Conservation (phyloP, 2,888 invertebrate species). For the Epistrophella euchroma region DNA sequence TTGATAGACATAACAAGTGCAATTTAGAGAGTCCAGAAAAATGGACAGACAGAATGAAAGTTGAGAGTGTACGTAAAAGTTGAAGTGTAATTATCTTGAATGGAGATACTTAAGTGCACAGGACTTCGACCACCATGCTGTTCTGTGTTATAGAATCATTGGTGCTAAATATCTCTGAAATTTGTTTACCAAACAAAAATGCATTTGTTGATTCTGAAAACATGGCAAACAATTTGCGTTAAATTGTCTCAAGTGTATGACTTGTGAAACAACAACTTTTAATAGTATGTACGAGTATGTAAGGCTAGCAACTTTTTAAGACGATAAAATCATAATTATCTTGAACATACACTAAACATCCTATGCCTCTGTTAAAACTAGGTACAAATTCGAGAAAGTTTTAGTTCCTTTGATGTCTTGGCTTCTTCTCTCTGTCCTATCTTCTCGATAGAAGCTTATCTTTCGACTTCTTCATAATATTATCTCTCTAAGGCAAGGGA, state of each 20-base stretch:
- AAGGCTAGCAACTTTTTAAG: slow-evolving; percentile 44
- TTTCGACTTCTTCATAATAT: not conserved
- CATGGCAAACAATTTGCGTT: slow-evolving; percentile 45
- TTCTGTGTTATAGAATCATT: slow-evolving; percentile 31
- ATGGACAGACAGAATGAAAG: slow-evolving; percentile 1
- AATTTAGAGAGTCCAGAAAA: slow-evolving; percentile 50
- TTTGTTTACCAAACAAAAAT: slow-evolving; percentile 26
- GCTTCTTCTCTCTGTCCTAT: not conserved
- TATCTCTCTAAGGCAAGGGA: not conserved
- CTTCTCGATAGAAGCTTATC: not conserved
- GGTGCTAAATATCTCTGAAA: slow-evolving; percentile 18
- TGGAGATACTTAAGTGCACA: slow-evolving; percentile 39
- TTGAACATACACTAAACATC: slow-evolving; percentile 27
- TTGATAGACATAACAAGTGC: slow-evolving; percentile 70
- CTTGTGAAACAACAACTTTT: not conserved
- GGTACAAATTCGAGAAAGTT: not conserved
- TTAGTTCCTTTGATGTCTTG: not conserved
- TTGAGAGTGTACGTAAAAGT: not conserved
- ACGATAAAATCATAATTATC: slow-evolving; percentile 73
- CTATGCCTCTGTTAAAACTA: not conserved
- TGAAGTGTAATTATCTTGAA: slow-evolving; percentile 69
- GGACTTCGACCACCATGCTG: not conserved
- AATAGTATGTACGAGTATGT: not conserved
- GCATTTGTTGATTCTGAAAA: slow-evolving; percentile 46
- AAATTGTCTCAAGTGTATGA: slow-evolving; percentile 25